phyloP scores from a whole-genome alignment of 2,797 vertebrate species.

The Chelon auratus region DNA sequence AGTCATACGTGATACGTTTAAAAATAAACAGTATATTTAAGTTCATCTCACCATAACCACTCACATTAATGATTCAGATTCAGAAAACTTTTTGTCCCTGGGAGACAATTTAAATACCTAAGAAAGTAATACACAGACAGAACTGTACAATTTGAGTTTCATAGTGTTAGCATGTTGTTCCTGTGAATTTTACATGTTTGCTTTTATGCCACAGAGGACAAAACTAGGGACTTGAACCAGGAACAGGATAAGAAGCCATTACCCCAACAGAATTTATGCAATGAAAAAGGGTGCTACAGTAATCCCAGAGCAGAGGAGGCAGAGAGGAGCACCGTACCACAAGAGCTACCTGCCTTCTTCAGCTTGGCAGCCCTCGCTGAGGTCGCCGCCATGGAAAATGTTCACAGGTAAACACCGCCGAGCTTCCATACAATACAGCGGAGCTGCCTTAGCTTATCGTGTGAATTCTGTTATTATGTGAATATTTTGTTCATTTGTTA shows the following conservation, averaged over 20 bases:
- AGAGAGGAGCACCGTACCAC: slow-evolving; percentile 85
- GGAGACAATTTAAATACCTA: no score
- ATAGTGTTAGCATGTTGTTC: not conserved
- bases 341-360: slow-evolving; percentile 91
- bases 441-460: no score
- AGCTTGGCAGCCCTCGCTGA: slow-evolving; percentile 98
- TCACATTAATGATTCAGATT: not conserved
- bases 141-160: no score
- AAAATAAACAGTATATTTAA: no score
- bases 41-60: no score
- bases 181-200: not conserved
- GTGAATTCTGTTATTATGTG: no score
- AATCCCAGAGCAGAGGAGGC: slow-evolving; percentile 79
- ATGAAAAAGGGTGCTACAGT: slow-evolving; percentile 85
- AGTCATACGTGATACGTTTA: no score
- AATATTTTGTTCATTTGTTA: no score
- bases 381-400: slow-evolving; percentile 99
- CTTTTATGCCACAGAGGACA: slow-evolving; percentile 85
- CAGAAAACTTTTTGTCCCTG: no score
- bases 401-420: slow-evolving; percentile 88
- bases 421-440: not conserved
- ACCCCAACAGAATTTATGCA: slow-evolving; percentile 88
- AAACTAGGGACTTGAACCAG: slow-evolving; percentile 89
- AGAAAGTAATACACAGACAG: no score
- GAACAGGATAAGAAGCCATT: slow-evolving; percentile 90